Conservation (phyloP, 2,113 vertebrate species). For the Tylochromis polylepis region DNA sequence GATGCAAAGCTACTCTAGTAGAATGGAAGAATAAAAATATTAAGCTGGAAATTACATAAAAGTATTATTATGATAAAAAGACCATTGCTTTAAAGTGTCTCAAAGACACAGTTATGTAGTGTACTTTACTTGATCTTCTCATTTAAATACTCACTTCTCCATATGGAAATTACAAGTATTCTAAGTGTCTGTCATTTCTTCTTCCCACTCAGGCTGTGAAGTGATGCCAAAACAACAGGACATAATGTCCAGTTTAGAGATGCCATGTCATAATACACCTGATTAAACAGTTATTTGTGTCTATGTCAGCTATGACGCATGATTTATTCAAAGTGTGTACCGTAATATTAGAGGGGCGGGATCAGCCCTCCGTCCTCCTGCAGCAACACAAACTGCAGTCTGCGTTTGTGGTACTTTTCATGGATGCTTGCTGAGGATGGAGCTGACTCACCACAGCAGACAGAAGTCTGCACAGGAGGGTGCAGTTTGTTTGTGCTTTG, state of each 20-base stretch:
- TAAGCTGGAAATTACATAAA: neutral
- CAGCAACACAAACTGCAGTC: conserved; percentile 28
- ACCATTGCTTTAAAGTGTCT: neutral
- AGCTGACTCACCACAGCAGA: conserved; percentile 65
- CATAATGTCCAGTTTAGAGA: neutral
- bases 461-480: conserved; percentile 28
- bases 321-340: neutral
- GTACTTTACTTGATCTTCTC: accelerated
- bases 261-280: neutral
- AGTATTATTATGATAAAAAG: neutral
- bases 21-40: accelerated
- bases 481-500: conserved; percentile 8
- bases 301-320: neutral
- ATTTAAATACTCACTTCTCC: neutral
- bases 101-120: neutral
- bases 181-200: neutral
- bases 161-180: neutral
- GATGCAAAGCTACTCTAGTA: neutral
- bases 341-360: neutral
- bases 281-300: neutral
- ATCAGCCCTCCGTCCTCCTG: neutral
- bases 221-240: neutral
- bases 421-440: conserved; percentile 8
- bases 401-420: conserved; percentile 18
- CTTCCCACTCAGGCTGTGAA: neutral